Percentiles rank a stretch among this genome's conserved stretches.
Evolutionary conservation across 2,888 invertebrate genomes (phyloP).

Genomic region (Diploptera punctata): DNA sequence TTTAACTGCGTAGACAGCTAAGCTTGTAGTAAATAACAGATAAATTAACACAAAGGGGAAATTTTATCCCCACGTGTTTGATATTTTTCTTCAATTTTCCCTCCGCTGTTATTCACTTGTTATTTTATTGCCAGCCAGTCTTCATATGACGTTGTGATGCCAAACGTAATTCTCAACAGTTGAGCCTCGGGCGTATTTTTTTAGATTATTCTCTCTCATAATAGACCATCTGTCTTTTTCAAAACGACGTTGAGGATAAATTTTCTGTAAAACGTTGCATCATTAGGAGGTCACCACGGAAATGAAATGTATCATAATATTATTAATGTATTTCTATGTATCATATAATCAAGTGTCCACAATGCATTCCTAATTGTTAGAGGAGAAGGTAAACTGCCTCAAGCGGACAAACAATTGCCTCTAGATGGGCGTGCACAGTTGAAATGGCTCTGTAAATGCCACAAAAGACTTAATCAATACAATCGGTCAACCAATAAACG

Average conservation of each 20-base stretch:
- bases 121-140: background rate
- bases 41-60: background rate
- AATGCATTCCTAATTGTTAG: no score
- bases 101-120: background rate
- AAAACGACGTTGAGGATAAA: constrained; percentile 10
- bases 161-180: background rate
- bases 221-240: constrained; percentile 27
- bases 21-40: background rate
- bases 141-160: background rate
- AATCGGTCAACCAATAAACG: no score
- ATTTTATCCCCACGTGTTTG: background rate
- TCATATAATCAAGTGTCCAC: no score
- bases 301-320: background rate
- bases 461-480: no score
- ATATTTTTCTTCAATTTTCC: constrained; percentile 27
- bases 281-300: background rate
- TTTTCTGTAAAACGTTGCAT: constrained; percentile 14
- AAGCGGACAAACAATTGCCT: no score
- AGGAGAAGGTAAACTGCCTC: no score
- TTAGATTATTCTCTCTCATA: constrained; percentile 15
- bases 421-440: no score
- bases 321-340: no score
- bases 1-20: no score
- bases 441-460: no score
- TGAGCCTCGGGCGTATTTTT: constrained; percentile 3